Conservation (phyloP, 2,888 invertebrate species). For the Bruchidius siliquastri region DNA sequence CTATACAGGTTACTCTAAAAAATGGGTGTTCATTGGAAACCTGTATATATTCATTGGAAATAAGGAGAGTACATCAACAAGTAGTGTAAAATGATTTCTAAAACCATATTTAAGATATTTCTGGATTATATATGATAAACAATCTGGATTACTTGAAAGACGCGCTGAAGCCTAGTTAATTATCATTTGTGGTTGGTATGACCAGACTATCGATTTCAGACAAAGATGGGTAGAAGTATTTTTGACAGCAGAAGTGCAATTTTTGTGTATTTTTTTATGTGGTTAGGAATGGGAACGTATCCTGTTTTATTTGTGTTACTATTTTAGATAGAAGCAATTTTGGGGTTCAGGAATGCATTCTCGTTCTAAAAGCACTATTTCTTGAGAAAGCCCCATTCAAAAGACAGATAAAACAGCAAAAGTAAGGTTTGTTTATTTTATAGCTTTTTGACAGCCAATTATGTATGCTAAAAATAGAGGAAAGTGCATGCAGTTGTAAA, state of each 20-base stretch:
- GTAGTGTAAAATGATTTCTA: not conserved
- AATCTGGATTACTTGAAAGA: not conserved
- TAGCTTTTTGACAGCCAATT: conserved; percentile 34
- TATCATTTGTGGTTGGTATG: conserved; percentile 7
- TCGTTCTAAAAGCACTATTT: not conserved
- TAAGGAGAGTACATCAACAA: too few relatives aligned
- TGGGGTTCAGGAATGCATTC: not conserved
- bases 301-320: conserved; percentile 33
- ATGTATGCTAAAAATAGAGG: conserved; percentile 28
- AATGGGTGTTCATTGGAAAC: not conserved
- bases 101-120: not conserved
- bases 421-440: conserved; percentile 38
- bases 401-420: conserved; percentile 13
- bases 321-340: conserved; percentile 25
- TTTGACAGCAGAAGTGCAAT: conserved; percentile 41
- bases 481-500: conserved; percentile 9
- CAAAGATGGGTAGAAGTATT: conserved; percentile 20
- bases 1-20: not conserved
- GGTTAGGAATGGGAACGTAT: conserved; percentile 31
- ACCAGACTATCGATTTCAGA: conserved; percentile 4
- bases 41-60: too few relatives aligned
- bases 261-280: conserved; percentile 43
- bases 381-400: not conserved
- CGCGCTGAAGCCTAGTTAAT: not conserved
- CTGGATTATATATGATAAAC: not conserved